Conservation (phyloP, 2,113 vertebrate species). For the Lophochroa leadbeateri region DNA sequence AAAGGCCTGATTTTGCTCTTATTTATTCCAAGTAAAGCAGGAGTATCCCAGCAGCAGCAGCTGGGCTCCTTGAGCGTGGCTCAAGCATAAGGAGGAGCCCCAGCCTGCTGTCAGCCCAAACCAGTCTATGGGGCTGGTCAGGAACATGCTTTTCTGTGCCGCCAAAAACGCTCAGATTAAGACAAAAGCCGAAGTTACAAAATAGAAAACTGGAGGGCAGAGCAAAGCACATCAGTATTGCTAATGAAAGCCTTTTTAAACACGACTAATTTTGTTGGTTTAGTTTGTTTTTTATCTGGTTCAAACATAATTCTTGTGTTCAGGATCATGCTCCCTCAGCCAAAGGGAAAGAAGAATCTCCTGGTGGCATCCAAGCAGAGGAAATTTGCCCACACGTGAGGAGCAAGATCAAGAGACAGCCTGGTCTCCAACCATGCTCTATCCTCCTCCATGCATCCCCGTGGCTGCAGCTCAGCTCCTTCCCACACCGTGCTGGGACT, state of each 20-base stretch:
- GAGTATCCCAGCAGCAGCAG: neutral
- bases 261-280: neutral
- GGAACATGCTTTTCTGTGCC: neutral
- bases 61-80: neutral
- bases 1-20: neutral
- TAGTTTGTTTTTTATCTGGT: neutral
- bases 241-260: neutral
- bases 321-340: neutral
- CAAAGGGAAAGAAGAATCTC: neutral
- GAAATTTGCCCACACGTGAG: rapidly evolving
- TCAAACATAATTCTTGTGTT: neutral
- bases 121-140: neutral
- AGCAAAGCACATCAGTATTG: neutral
- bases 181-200: neutral
- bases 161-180: neutral
- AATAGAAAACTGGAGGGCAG: neutral
- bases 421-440: neutral
- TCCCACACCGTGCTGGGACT: neutral
- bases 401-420: neutral
- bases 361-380: neutral
- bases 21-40: neutral
- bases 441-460: neutral
- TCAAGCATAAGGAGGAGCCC: neutral
- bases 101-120: neutral
- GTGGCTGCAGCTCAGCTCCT: neutral